Percentiles rank a stretch among this genome's conserved stretches.
These are phyloP conservation scores for Polymixis lichenea DNA, from an alignment of 2,888 invertebrate species.

Conservation along the genomic window DNA sequence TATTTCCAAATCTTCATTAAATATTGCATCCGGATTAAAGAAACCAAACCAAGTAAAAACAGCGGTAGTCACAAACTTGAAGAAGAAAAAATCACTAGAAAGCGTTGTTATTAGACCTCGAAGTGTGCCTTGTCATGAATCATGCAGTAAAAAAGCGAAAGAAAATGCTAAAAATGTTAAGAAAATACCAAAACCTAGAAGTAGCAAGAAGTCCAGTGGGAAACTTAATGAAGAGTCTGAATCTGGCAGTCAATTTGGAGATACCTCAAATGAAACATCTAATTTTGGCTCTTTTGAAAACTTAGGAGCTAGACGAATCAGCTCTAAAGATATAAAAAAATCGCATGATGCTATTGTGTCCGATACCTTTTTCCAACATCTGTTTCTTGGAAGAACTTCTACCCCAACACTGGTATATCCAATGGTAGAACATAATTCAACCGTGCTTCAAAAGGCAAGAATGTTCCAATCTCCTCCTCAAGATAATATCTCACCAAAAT, in stretches of 20 bases:
- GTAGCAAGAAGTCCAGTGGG: conserved; percentile 66
- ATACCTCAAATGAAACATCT: conserved; percentile 82
- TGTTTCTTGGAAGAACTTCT: conserved; percentile 90
- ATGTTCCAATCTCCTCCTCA: conserved; percentile 91
- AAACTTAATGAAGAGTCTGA: conserved; percentile 75
- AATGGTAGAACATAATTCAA: conserved; percentile 85
- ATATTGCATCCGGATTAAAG: conserved; percentile 74
- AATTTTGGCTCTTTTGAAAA: conserved; percentile 79
- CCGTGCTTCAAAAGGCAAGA: conserved; percentile 93
- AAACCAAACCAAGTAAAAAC: conserved; percentile 81
- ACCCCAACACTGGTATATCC: conserved; percentile 72
- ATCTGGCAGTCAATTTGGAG: conserved; percentile 81
- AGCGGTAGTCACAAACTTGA: conserved; percentile 83
- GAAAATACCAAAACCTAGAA: conserved; percentile 74
- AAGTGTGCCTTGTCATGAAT: conserved; percentile 82
- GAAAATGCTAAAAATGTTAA: conserved; percentile 74
- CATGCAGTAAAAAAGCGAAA: conserved; percentile 82
- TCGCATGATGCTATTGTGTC: conserved; percentile 91
- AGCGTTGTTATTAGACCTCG: conserved; percentile 78
- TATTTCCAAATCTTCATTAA: conserved; percentile 82
- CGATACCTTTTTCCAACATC: conserved; percentile 93
- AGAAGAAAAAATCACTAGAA: conserved; percentile 84
- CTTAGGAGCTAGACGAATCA: conserved; percentile 71
- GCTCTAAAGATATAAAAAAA: conserved; percentile 87
- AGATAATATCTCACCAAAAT: conserved; percentile 89